A percentile compares a stretch with the other conserved stretches of the same genome.
These are phyloP conservation scores for Phodopus roborovskii DNA, from an alignment of 2,113 vertebrate genomes.

Conservation along the genomic window DNA sequence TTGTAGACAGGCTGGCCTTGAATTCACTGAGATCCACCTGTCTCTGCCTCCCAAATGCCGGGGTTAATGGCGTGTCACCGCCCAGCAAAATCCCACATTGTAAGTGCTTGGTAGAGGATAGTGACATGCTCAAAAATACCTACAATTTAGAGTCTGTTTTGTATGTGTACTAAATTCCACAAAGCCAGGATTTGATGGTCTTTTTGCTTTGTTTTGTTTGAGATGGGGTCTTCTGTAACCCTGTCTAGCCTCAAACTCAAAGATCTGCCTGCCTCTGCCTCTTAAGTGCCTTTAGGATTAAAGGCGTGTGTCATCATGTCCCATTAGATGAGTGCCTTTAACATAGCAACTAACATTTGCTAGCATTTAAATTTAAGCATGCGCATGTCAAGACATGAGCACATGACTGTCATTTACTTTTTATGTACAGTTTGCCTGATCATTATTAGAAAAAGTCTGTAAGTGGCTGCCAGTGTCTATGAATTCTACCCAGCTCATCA, in stretches of 20 bases:
- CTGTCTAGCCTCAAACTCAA: background rate
- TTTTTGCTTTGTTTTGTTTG: background rate
- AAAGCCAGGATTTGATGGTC: background rate
- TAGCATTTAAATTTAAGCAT: constrained; percentile 29
- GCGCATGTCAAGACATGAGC: background rate
- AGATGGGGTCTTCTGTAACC: background rate
- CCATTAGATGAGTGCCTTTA: background rate
- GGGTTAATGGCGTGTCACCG: too few species aligned
- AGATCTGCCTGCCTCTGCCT: background rate
- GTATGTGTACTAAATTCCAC: background rate
- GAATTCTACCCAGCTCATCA: background rate
- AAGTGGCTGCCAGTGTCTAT: background rate
- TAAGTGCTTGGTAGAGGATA: constrained; percentile 23
- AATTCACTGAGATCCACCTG: too few species aligned
- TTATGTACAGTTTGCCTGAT: background rate
- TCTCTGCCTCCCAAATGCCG: too few species aligned
- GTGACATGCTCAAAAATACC: background rate
- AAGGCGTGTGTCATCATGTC: background rate
- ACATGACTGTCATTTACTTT: background rate
- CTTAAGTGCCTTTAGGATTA: background rate
- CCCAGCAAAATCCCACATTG: background rate
- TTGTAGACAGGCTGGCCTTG: too few species aligned
- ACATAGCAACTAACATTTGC: background rate
- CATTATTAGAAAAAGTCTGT: background rate
- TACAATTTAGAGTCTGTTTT: background rate